A percentile compares a stretch with the other conserved stretches of the same genome.
These are phyloP conservation scores for Emydura subglobosa DNA, from an alignment of 2,113 vertebrate species.

Conservation along the genomic window DNA sequence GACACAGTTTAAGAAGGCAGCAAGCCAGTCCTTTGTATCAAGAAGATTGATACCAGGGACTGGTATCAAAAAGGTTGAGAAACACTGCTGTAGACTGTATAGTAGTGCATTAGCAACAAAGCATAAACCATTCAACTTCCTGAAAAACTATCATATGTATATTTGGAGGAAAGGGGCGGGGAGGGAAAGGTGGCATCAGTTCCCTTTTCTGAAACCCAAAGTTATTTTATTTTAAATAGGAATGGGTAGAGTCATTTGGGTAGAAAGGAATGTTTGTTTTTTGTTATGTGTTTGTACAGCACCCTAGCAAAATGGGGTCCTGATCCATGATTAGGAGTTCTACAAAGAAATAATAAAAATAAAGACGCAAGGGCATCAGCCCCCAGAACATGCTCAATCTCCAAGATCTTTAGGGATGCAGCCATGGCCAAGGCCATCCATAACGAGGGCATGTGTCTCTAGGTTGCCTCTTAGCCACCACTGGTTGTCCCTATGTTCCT, in stretches of 20 bases:
- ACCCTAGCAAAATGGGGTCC: no score
- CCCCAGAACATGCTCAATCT: conserved; percentile 31
- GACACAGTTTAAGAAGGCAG: no score
- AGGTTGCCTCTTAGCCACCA: conserved; percentile 38
- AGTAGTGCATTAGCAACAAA: conserved; percentile 39
- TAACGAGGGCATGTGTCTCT: conserved; percentile 46
- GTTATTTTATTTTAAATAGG: neutral
- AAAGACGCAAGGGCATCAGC: neutral
- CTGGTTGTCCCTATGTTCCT: conserved; percentile 33
- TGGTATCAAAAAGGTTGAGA: no score
- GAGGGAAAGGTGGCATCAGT: neutral
- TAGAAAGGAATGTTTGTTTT: neutral
- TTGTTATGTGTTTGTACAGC: no score
- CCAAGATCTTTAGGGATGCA: conserved; percentile 53
- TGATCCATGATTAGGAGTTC: no score
- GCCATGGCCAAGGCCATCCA: conserved; percentile 46
- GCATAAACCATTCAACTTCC: neutral
- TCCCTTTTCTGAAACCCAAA: neutral
- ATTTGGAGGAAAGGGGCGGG: conserved; percentile 1
- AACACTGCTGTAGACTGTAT: neutral
- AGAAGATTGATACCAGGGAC: no score
- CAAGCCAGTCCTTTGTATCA: no score
- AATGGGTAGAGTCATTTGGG: neutral
- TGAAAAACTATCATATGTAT: neutral
- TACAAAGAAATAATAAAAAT: neutral